Percentiles rank a stretch among this genome's conserved stretches.
Conservation (phyloP, 2,888 invertebrate species). For the Syrista parreyssii region DNA sequence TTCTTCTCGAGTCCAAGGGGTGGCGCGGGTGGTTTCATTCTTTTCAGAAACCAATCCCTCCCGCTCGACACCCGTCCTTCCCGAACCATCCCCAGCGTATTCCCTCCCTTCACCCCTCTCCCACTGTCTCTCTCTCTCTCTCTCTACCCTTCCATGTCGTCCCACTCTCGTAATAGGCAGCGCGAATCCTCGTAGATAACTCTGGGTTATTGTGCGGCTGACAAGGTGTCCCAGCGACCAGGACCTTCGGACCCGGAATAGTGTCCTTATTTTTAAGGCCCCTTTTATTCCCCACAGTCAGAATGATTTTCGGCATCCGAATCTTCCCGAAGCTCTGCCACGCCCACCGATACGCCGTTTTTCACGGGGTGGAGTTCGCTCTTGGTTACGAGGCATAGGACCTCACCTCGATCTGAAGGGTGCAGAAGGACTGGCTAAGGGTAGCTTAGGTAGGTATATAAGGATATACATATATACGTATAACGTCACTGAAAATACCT, state of each 20-base stretch:
- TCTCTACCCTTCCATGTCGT: not conserved
- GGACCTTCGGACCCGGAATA: not conserved
- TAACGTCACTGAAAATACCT: too few species aligned
- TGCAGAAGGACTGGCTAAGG: too few species aligned
- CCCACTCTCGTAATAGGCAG: too few species aligned
- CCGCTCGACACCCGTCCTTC: not conserved
- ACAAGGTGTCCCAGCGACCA: slow-evolving; percentile 33
- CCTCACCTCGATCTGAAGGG: too few species aligned
- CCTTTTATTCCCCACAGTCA: not conserved
- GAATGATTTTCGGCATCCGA: not conserved
- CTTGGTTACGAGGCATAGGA: too few species aligned
- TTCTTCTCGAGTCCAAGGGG: not conserved
- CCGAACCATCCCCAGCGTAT: too few species aligned
- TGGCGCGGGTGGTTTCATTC: not conserved
- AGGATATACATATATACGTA: too few species aligned
- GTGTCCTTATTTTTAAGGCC: not conserved
- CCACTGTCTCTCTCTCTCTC: not conserved
- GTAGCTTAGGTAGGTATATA: too few species aligned
- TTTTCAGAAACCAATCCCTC: not conserved
- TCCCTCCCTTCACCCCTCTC: not conserved
- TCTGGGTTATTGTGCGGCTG: slow-evolving; percentile 55
- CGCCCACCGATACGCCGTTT: slow-evolving; percentile 2
- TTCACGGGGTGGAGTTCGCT: slow-evolving; percentile 3
- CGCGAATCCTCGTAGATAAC: slow-evolving; percentile 57
- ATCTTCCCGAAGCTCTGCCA: not conserved